A percentile compares a stretch with the other conserved stretches of the same genome.
Conservation (phyloP, 2,888 invertebrate genomes). For the Morpho helenor region DNA sequence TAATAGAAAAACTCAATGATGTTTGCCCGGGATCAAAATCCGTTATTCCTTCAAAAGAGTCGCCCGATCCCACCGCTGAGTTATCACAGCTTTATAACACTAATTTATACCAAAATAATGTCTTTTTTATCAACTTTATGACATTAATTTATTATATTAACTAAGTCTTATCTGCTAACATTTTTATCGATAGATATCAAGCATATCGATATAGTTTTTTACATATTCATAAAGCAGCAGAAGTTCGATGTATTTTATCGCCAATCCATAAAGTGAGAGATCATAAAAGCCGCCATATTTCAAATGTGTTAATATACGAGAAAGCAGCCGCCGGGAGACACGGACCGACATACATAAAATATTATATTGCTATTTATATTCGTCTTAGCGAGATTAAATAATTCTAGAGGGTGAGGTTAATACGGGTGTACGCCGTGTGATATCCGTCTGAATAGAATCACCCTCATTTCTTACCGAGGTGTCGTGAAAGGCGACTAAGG, state of each 20-base stretch:
- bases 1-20: too few species aligned
- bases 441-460: too few species aligned
- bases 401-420: not conserved
- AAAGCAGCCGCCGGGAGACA: conserved; percentile 36
- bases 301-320: conserved; percentile 69
- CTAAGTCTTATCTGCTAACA: not conserved
- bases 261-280: conserved; percentile 66
- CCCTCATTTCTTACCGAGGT: too few species aligned
- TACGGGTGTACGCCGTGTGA: too few species aligned
- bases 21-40: too few species aligned
- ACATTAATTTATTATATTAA: too few species aligned
- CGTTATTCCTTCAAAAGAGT: too few species aligned
- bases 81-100: too few species aligned
- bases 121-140: too few species aligned
- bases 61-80: too few species aligned
- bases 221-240: conserved; percentile 4
- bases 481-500: too few species aligned
- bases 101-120: too few species aligned
- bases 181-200: not conserved
- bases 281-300: conserved; percentile 62
- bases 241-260: conserved; percentile 52
- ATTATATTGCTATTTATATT: conserved; percentile 57
- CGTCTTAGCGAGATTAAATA: conserved; percentile 42
- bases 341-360: conserved; percentile 49
- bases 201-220: conserved; percentile 1